Percentiles rank a stretch among this genome's conserved stretches.
These are phyloP conservation scores for Semotilus atromaculatus DNA, from an alignment of 2,797 vertebrate genomes.

Conservation along the genomic window DNA sequence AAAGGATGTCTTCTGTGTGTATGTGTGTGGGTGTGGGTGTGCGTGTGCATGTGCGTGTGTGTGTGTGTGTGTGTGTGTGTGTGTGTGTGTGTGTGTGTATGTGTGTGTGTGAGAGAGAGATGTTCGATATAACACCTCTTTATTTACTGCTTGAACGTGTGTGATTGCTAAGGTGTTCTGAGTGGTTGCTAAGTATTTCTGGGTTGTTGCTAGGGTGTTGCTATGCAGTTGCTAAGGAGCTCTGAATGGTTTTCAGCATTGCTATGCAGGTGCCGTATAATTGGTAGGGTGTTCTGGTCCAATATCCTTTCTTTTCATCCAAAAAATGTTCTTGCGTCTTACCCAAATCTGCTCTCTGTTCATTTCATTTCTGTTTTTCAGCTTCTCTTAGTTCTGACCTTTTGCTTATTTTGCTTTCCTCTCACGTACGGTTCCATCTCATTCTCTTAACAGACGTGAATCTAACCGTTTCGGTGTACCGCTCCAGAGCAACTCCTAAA, in stretches of 20 bases:
- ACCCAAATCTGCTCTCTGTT: neutral
- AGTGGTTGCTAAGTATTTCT: too few species aligned
- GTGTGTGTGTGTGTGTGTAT: too few species aligned
- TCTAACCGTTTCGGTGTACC: neutral
- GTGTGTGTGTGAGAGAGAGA: too few species aligned
- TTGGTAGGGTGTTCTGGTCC: neutral
- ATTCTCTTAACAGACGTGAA: conserved; percentile 15
- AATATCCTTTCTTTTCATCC: neutral
- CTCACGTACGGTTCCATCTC: conserved; percentile 9
- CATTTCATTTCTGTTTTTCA: conserved; percentile 19
- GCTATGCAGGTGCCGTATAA: neutral
- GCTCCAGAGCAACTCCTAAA: neutral
- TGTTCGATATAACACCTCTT: neutral
- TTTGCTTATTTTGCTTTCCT: neutral
- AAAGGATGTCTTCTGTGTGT: conserved; percentile 6
- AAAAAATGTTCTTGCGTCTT: neutral
- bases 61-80: too few species aligned
- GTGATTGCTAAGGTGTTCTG: neutral
- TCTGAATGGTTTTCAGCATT: neutral
- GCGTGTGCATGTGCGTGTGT: too few species aligned
- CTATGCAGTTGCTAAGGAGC: neutral
- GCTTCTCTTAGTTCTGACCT: neutral
- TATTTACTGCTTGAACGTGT: neutral
- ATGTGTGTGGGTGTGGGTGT: too few species aligned
- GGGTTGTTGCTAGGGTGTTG: neutral